Base-by-base conservation (phyloP, 2,888 invertebrate species). In the Nowickia ferox region DNA sequence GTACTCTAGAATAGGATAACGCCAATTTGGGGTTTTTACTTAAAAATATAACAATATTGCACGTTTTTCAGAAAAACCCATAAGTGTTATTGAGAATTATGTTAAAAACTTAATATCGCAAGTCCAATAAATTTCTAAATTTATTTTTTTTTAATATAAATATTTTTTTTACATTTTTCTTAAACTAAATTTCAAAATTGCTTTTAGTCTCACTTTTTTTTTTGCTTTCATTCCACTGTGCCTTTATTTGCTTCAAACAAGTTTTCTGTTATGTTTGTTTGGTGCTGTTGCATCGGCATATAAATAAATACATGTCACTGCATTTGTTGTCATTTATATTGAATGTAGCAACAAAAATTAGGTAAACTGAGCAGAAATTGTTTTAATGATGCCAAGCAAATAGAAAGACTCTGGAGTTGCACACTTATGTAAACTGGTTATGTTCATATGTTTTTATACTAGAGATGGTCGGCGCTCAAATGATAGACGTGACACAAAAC, bases 301-400 rank as follows among this genome's bases (percentile, higher is more conserved):
- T 15, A 13, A 38, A 9, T 46, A 59, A 59, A 59, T 72, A 38
- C 72, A 59, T 44, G 59, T 59, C 46, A 75, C 51, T 81, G 77
- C 66, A 81, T 66, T 81, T 85, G 63, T 69, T 65, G 46, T 46
- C 69, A 79, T 63, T 66, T 69, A 40, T 63, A 38, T 68, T 78
- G 63, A 68, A 69, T 77, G 38, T 19, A 68, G 42, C 72, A 74
- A 76, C 59, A 77, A 85, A 85, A 85, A 74, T 63, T 85, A 57
- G 85, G 85, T 85, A 82, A 85, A 63, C 44, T 78, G 17, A 38
- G 44, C 51, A 82, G 15, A 78, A 78, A 17, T 38, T 55, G 53
- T 8, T 19, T 38, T 42, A 76, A 68, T 46, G 66, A 72, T 61
- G 71, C 46, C 30, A 68, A 84, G 66, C 38, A 72, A 72, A 53